These are phyloP conservation scores for Melieria crassipennis DNA, from an alignment of 2,888 invertebrate genomes.

Conservation along the genomic window DNA sequence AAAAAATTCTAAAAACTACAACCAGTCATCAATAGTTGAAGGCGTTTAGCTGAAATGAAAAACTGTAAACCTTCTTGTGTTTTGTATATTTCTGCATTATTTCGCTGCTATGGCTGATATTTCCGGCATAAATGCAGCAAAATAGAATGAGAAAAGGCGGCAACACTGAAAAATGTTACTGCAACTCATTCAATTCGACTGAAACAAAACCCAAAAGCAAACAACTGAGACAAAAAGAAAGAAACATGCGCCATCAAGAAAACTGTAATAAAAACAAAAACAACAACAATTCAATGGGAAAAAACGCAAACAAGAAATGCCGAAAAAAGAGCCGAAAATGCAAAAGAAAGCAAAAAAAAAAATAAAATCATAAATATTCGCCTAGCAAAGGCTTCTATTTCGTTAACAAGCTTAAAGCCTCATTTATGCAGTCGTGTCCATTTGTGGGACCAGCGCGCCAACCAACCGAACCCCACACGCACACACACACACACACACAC, in stretches of 20 bases:
- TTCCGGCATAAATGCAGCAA: too few species aligned
- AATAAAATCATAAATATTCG: slow-evolving; percentile 13
- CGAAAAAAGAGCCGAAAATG: slow-evolving; percentile 12
- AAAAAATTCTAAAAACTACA: too few species aligned
- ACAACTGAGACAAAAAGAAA: not conserved
- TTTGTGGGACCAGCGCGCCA: slow-evolving; percentile 15
- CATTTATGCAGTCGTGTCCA: slow-evolving; percentile 54
- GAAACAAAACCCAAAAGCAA: slow-evolving; percentile 7
- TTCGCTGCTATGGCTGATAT: too few species aligned
- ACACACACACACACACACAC: not conserved
- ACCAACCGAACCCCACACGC: slow-evolving; percentile 21
- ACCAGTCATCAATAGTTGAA: too few species aligned
- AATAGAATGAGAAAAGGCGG: not conserved
- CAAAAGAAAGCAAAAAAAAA: slow-evolving; percentile 8
- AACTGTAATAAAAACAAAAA: too few species aligned
- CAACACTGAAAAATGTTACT: not conserved
- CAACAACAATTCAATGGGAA: too few species aligned
- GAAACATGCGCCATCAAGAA: not conserved
- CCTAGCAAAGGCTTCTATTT: slow-evolving; percentile 36
- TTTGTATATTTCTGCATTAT: too few species aligned
- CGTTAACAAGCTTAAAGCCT: slow-evolving; percentile 57
- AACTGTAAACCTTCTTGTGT: too few species aligned
- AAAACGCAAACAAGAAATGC: not conserved
- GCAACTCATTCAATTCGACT: not conserved
- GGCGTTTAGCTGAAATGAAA: too few species aligned